Conservation (phyloP, 2,888 invertebrate genomes). For the Drosophila demipolita region DNA sequence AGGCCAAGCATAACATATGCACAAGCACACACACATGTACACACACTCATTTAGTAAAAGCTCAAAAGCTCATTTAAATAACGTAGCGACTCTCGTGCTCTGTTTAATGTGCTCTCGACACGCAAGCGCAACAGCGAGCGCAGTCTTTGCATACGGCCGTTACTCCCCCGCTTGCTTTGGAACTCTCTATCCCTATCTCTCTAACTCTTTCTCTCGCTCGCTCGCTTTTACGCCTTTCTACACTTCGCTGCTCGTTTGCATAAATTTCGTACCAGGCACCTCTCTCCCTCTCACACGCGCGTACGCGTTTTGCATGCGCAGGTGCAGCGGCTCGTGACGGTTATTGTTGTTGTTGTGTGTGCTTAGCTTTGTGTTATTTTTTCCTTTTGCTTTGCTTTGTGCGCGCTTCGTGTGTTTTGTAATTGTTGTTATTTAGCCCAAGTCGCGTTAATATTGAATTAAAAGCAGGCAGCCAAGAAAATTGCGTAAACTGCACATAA, state of each 20-base stretch:
- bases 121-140: conserved; percentile 49
- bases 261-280: conserved; percentile 79
- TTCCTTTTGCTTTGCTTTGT: conserved; percentile 27
- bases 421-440: conserved; percentile 75
- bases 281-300: conserved; percentile 9
- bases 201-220: conserved; percentile 26
- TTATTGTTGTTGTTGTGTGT: conserved; percentile 15
- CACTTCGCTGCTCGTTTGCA: conserved; percentile 82
- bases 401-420: conserved; percentile 67
- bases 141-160: conserved; percentile 62
- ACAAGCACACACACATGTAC: neutral
- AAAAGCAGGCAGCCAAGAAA: conserved; percentile 34
- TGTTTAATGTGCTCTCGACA: conserved; percentile 71
- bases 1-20: conserved; percentile 62
- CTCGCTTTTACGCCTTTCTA: conserved; percentile 68
- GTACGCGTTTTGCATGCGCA: conserved; percentile 70
- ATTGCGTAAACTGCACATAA: conserved; percentile 72
- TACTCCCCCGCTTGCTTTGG: conserved; percentile 3
- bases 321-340: conserved; percentile 74
- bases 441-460: conserved; percentile 54
- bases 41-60: conserved; percentile 14
- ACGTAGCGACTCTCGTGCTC: conserved; percentile 61
- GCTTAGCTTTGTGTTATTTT: conserved; percentile 5
- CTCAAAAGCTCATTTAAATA: conserved; percentile 72
- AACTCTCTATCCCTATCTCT: conserved; percentile 11